Evolutionary conservation across 1,140 invertebrate genomes (phyloP).

Genomic region (Drosophila tropicalis): DNA sequence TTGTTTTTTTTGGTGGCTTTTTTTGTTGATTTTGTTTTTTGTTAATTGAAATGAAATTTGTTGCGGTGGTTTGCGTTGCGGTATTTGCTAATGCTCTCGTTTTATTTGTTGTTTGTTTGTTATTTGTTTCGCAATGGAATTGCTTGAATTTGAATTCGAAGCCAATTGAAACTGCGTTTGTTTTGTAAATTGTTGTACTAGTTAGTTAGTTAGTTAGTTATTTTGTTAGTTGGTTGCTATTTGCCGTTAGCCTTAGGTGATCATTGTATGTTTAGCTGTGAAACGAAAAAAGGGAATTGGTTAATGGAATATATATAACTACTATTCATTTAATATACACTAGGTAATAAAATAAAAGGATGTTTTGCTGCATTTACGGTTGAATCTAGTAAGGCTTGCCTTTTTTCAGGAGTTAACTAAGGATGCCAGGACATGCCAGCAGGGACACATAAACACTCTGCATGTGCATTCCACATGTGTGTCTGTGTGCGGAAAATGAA

Average conservation of each 20-base stretch:
- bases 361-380: conserved; percentile 24
- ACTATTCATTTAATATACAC: neutral
- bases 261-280: conserved; percentile 57
- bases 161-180: conserved; percentile 55
- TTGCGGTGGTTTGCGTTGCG: conserved; percentile 75
- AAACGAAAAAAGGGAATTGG: conserved; percentile 14
- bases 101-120: conserved; percentile 25
- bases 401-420: conserved; percentile 65
- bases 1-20: conserved; percentile 31
- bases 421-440: conserved; percentile 66
- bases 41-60: conserved; percentile 65
- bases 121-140: conserved; percentile 26
- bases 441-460: conserved; percentile 55
- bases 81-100: conserved; percentile 28
- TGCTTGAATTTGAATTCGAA: conserved; percentile 20
- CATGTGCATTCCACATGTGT: neutral
- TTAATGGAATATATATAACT: conserved; percentile 2
- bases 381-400: conserved; percentile 38
- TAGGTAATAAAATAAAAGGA: conserved; percentile 9
- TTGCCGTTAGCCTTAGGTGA: conserved; percentile 48
- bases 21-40: conserved; percentile 1
- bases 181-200: conserved; percentile 23
- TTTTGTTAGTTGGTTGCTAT: conserved; percentile 18
- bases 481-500: conserved; percentile 68
- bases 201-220: conserved; percentile 11